Evolutionary conservation across 2,888 invertebrate genomes (phyloP).

Genomic region (Protodeltote pygarga): DNA sequence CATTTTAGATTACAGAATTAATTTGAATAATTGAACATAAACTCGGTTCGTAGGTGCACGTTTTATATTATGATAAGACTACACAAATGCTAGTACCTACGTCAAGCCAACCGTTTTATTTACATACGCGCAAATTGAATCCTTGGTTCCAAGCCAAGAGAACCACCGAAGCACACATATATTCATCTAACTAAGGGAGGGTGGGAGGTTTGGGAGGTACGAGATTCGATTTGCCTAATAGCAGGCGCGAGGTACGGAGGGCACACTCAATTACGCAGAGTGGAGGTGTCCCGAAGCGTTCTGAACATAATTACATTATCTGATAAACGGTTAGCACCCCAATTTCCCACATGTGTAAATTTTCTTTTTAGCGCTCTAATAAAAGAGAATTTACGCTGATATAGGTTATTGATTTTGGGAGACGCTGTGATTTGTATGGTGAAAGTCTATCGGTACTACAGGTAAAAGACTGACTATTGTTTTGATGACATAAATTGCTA

Average conservation of each 20-base stretch:
- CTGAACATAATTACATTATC: constrained; percentile 85
- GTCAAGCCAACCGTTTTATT: constrained; percentile 72
- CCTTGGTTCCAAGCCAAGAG: constrained; percentile 79
- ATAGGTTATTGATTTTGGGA: constrained; percentile 34
- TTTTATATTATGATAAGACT: constrained; percentile 26
- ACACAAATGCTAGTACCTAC: constrained; percentile 25
- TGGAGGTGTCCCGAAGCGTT: constrained; percentile 82
- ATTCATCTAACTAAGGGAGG: constrained; percentile 55
- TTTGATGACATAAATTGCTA: too few relatives aligned
- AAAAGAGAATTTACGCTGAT: constrained; percentile 40
- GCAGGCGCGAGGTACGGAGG: constrained; percentile 70
- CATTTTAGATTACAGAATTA: constrained; percentile 12
- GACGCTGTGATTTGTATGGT: constrained; percentile 38
- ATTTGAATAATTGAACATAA: constrained; percentile 4
- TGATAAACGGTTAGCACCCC: constrained; percentile 72
- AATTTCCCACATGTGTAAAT: constrained; percentile 56
- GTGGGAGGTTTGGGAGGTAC: constrained; percentile 58
- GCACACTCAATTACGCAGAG: constrained; percentile 83
- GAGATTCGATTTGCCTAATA: constrained; percentile 87
- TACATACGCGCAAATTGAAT: constrained; percentile 84
- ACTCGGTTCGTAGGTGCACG: constrained; percentile 16
- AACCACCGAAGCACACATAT: constrained; percentile 70
- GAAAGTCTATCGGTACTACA: too few relatives aligned
- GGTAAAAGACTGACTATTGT: not conserved
- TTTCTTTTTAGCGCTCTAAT: constrained; percentile 53